A percentile compares a stretch with the other conserved stretches of the same genome.
Conservation (phyloP, 2,888 invertebrate species). For the Arenicola marina region DNA sequence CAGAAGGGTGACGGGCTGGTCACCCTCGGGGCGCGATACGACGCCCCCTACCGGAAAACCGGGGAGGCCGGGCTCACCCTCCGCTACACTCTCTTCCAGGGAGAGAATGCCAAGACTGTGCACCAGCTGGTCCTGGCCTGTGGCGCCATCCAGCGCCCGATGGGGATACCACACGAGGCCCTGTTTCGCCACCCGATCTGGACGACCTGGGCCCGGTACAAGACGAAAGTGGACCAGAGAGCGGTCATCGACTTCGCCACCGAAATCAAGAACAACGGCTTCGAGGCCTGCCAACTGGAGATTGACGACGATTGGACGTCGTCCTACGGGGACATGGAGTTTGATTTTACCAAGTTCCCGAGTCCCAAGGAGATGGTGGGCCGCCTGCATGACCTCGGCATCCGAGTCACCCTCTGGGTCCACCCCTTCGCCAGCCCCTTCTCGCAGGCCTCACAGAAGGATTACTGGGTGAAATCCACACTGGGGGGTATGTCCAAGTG, state of each 20-base stretch:
- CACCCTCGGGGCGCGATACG: constrained; percentile 40
- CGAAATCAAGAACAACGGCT: constrained; percentile 39
- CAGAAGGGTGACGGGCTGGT: constrained; percentile 66
- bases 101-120: constrained; percentile 67
- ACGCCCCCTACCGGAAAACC: background rate
- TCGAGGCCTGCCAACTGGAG: constrained; percentile 64
- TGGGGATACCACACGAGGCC: constrained; percentile 68
- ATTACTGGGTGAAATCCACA: constrained; percentile 40
- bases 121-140: constrained; percentile 69
- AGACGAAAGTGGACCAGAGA: constrained; percentile 70
- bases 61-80: constrained; percentile 17
- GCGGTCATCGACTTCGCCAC: constrained; percentile 25
- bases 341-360: constrained; percentile 73
- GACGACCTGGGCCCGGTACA: constrained; percentile 85
- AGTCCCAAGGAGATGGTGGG: constrained; percentile 69
- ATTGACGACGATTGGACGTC: constrained; percentile 83
- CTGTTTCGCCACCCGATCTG: constrained; percentile 83
- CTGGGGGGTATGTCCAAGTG: constrained; percentile 65
- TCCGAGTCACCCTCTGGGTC: constrained; percentile 77
- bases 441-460: constrained; percentile 72
- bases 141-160: constrained; percentile 71
- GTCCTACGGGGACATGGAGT: constrained; percentile 82
- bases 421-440: constrained; percentile 76
- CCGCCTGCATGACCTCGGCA: constrained; percentile 68
- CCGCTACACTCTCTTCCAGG: constrained; percentile 70